Base-by-base conservation (phyloP, 2,888 invertebrate species). In the Deilephila porcellus region DNA sequence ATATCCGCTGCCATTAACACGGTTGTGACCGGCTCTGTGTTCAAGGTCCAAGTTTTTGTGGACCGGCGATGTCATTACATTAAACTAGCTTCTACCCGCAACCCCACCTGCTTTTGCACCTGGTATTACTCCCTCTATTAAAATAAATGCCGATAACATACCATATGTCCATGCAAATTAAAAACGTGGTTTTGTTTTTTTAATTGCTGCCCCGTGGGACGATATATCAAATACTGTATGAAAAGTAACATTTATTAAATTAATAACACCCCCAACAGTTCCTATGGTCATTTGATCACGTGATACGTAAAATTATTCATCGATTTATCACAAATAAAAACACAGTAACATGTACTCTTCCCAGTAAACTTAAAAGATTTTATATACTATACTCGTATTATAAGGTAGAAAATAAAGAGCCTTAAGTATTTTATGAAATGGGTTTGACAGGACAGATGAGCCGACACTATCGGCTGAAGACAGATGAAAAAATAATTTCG, bases 11-110 rank as follows among this genome's bases (percentile, higher is more conserved):
- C 52, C 67, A 52, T 67, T 67, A 67, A 67, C 67, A 67, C 67
- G 52, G 5, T 67, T 67, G 4, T 67, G 67, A 52, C 67, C 45
- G 67, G 37, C 67, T 52, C 25, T 52, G 52, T 52, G 25, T 67
- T 52, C 67, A 67, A 67, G 67, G 67, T 25, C 52, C 45, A 6
- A 20, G 64, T 67, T 67, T 67, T 67, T 67, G 67, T 67, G 20
- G 67, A 25, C 67, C 67, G 67, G 17, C 45, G 67, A 25, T 25
- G 67, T 45, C 20, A 67, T 67, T 67, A 52, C 45, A 45, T 52
- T 52, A 25, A 67, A 67, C 67, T 52, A 52, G 45, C 25, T 25
- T 25, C 25, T 25, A 67, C 52, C n/a, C 52, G 67, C 52, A 67
- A 52, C 67, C 0, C 7, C 67, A 67, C 67, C 67, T 67, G 67